Evolutionary conservation across 2,888 invertebrate genomes (phyloP), one percentile per base, ranked within the genome.

Genomic region (Xylocampa areola): DNA sequence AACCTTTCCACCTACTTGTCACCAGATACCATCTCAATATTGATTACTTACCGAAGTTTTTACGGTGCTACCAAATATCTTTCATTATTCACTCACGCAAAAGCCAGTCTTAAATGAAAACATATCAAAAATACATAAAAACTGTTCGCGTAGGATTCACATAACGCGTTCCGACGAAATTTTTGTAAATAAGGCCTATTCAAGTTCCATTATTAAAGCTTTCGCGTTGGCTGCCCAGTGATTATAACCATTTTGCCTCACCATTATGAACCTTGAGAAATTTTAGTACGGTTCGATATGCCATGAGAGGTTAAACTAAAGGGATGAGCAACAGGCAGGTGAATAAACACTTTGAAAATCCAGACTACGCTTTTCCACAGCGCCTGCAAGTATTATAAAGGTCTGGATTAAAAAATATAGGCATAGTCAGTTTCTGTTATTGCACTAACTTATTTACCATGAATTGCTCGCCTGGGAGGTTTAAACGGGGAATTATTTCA

Each of bases 281-380:
- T 25, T 63, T 14, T 1, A 0, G 11, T 32, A 76, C 4, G 36
- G 63, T 48, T 32, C 1, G n/a, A 29, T 67, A 16, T 66, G 23
- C 21, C 21, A 32, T 49, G 47, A 6, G 2, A 25, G 11, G n/a
- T 37, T 16, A 30, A 48, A 50, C 32, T 59, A 50, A 76, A 63
- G 47, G 57, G 54, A 64, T 57, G 68, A 74, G 75, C 82, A 81
- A 82, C 81, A 82, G 78, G 80, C 77, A 67, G 67, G 60, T 76
- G 67, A 65, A 73, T 71, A 68, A 63, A 61, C 40, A 64, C 76
- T 60, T 60, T 68, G 58, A 65, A 77, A 70, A 64, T 51, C 60
- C 64, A 43, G 61, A 35, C 54, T 61, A 37, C 11, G 51, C 58
- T 62, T 61, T 75, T 66, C 55, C 65, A 32, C 48, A 41, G 44